Base-by-base conservation (phyloP, 1,140 invertebrate species). In the Zaprionus inermis region DNA sequence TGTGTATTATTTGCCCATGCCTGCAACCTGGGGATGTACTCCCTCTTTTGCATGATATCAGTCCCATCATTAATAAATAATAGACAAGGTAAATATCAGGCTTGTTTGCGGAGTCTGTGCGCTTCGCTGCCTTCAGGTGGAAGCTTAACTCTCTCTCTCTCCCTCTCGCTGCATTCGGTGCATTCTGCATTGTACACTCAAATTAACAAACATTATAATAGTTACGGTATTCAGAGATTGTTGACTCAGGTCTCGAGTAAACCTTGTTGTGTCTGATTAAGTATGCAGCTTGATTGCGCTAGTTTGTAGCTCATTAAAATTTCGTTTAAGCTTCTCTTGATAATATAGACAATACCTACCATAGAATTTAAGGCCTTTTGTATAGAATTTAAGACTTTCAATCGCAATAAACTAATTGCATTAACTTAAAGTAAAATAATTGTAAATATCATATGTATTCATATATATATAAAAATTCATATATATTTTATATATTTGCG, bases 291-390 rank as follows among this genome's bases (percentile, higher is more conserved):
- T 36, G 41, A 46, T 56, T 38, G 22, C 34, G 9, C 54, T 69
- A 59, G 59, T 69, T 65, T 22, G 59, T 28, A 65, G 64, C 73
- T 77, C 78, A 80, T 80, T 81, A 60, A 66, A 65, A 78, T 77
- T 63, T 61, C 68, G 78, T 44, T 66, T 30, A 30, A 11, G 4
- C 5, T n/a, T 14, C 4, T 5, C 1, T 5, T 6, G 38, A n/a
- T 14, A 16, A 44, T 18, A 9, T 16, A 16, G 7, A 44, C 38
- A 44, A 16, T 44, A 44, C 0, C 7, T 28, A 28, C 36, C 36
- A n/a, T 38, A n/a, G 6, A n/a, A 38, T 38, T 28, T 5, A 28
- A 28, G 1, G 5, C 3, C 24, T 28, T 28, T 28, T 28, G 30
- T 32, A 28, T 32, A 9, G 30, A 6, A 32, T 32, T 7, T 32